Base-by-base conservation (phyloP, 2,888 invertebrate species). In the Drosophila lacicola region DNA sequence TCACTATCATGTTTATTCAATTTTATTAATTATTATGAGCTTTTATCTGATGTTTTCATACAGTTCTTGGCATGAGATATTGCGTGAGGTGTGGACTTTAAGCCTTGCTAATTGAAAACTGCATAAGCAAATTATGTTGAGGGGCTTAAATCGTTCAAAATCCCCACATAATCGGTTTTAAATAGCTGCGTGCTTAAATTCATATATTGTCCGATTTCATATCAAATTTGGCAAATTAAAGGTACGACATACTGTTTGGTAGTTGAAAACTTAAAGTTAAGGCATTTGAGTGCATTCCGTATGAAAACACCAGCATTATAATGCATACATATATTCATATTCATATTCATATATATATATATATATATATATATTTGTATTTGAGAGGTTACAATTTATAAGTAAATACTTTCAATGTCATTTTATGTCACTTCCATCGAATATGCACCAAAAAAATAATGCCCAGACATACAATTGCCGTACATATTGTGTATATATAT, bases 1-100 rank as follows among this genome's bases (percentile, higher is more conserved):
- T 56, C 74, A 67, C 70, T 53, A 49, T 85, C 69, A 55, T 55
- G 67, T 88, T 88, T 73, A 74, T 78, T 77, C 67, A 70, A 70
- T 80, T 83, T 88, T 83, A 83, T 82, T 87, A 84, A 79, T 87
- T 81, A 87, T 78, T 69, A 87, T 82, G 88, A 84, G 85, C 85
- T 79, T 72, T 81, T 62, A 69, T 58, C 68, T 67, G 74, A 79
- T 79, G 79, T 70, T 79, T 81, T 71, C 79, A 79, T 78, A 79
- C 74, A 62, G 74, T 61, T 56, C 19, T 36, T 39, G 57, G 67
- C 53, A 25, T 65, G 66, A 61, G 65, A 44, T 51, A 54, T 60
- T 42, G n/a, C 29, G 8, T 47, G 44, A 60, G 74, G 44, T 60
- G 51, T 70, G 64, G 53, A 49, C 9, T 33, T 61, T 69, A 74